phyloP scores from a whole-genome alignment of 1,140 invertebrate species.

The Heliothis subflexa region DNA sequence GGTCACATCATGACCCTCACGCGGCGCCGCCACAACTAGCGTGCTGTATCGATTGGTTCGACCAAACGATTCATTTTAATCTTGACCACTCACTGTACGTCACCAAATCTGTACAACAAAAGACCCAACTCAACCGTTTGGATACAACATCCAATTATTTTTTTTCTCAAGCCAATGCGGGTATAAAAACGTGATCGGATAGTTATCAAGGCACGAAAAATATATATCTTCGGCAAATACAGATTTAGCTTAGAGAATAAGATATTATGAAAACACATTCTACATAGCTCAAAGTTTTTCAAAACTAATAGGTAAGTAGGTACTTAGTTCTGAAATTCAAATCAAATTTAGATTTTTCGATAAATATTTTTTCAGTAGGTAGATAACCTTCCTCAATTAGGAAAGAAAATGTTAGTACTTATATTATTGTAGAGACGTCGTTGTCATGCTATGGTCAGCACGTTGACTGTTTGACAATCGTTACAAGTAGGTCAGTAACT shows the following conservation, averaged over 20 bases:
- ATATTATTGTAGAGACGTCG: no score
- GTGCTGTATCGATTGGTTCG: constrained; percentile 64
- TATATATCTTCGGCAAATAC: no score
- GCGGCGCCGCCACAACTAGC: constrained; percentile 48
- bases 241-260: background rate
- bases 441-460: no score
- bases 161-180: constrained; percentile 2
- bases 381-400: no score
- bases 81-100: constrained; percentile 49
- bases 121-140: background rate
- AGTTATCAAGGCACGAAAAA: background rate
- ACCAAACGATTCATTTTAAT: constrained; percentile 51
- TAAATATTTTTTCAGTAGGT: no score
- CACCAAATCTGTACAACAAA: constrained; percentile 40
- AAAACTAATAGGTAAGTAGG: no score
- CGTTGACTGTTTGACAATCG: no score
- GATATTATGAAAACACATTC: background rate
- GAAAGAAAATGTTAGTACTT: no score
- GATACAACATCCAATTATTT: constrained; percentile 18
- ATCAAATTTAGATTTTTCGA: no score
- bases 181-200: background rate
- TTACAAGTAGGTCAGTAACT: no score
- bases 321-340: no score
- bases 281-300: no score
- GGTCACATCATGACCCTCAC: constrained; percentile 58